phyloP scores from a whole-genome alignment of 2,888 invertebrate species.

The Agrochola lota region DNA sequence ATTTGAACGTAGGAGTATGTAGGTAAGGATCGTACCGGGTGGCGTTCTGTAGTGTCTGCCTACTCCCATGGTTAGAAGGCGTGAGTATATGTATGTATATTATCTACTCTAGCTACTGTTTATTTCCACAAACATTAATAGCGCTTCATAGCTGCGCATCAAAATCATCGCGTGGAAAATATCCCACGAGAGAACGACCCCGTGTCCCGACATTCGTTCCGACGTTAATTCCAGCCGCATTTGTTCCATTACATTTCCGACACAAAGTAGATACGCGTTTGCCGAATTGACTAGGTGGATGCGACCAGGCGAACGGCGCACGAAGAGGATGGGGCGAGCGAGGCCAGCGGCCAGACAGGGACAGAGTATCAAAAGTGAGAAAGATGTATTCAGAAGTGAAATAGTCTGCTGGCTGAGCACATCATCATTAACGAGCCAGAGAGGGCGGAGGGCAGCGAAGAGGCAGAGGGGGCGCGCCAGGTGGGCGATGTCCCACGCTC shows the following conservation, averaged over 20 bases:
- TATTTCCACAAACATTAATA: slow-evolving; percentile 81
- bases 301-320: slow-evolving; percentile 86
- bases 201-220: slow-evolving; percentile 89
- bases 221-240: slow-evolving; percentile 90
- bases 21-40: too few relatives aligned
- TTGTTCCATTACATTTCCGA: slow-evolving; percentile 91
- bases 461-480: slow-evolving; percentile 91
- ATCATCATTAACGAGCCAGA: slow-evolving; percentile 94
- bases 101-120: slow-evolving; percentile 27
- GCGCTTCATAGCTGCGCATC: slow-evolving; percentile 85
- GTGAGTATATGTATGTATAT: neutral
- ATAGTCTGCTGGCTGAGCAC: slow-evolving; percentile 94
- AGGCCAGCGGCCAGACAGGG: slow-evolving; percentile 76
- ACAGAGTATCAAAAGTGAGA: slow-evolving; percentile 89
- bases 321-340: slow-evolving; percentile 81
- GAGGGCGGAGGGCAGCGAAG: slow-evolving; percentile 91
- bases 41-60: too few relatives aligned
- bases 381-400: slow-evolving; percentile 93
- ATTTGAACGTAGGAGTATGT: too few relatives aligned
- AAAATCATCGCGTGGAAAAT: slow-evolving; percentile 90
- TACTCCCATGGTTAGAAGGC: too few relatives aligned
- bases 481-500: slow-evolving; percentile 91
- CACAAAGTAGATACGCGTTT: slow-evolving; percentile 90
- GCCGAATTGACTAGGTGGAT: slow-evolving; percentile 90
- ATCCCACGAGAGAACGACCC: slow-evolving; percentile 87